phyloP scores from a whole-genome alignment of 2,113 vertebrate species.

The Syrrhaptes paradoxus region DNA sequence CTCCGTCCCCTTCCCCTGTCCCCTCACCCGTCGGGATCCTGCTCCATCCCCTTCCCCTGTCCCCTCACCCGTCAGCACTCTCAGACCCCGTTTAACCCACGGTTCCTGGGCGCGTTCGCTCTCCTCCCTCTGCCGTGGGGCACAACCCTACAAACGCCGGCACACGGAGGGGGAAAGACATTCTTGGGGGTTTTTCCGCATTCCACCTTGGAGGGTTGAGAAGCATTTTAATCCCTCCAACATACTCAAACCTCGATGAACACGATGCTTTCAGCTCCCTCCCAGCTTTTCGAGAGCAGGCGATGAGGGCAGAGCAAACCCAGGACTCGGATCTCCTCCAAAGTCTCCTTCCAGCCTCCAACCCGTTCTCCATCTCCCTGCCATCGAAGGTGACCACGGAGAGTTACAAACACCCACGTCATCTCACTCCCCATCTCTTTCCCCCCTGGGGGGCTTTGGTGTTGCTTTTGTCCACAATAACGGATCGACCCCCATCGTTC shows the following conservation, averaged over 20 bases:
- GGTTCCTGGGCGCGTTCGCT: neutral
- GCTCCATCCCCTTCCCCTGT: neutral
- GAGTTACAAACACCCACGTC: neutral
- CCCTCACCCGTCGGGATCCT: neutral
- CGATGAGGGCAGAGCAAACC: neutral
- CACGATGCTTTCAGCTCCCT: neutral
- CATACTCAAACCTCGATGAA: neutral
- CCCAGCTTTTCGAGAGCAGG: neutral
- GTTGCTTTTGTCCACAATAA: neutral
- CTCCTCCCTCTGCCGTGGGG: neutral
- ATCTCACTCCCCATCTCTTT: neutral
- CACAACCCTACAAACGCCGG: neutral
- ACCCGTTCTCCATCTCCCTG: neutral
- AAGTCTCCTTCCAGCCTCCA: neutral
- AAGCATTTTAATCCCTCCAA: neutral
- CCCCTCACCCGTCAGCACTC: neutral
- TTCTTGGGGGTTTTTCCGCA: neutral
- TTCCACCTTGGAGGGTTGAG: neutral
- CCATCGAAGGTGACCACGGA: neutral
- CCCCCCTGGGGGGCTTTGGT: neutral
- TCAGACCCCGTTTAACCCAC: neutral
- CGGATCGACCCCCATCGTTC: neutral
- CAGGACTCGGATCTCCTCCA: neutral
- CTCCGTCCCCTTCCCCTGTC: too few species aligned
- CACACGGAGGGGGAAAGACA: rapidly evolving